Conservation (phyloP, 2,113 vertebrate genomes). For the Centropus bengalensis region DNA sequence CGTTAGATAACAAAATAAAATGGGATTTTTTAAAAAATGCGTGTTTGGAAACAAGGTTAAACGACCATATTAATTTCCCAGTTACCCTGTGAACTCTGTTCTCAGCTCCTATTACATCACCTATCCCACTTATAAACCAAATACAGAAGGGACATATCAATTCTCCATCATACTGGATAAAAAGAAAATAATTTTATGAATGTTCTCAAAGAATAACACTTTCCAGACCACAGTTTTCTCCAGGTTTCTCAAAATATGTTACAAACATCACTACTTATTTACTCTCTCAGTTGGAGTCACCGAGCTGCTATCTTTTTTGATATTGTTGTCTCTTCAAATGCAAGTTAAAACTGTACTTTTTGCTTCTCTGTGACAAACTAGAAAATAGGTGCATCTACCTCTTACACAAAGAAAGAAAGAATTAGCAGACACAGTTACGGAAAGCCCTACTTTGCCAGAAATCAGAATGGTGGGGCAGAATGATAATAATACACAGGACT, state of each 20-base stretch:
- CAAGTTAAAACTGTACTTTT: neutral
- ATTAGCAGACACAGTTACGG: neutral
- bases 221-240: neutral
- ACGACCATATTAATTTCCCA: neutral
- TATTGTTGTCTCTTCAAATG: neutral
- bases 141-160: neutral
- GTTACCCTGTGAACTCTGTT: neutral
- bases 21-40: neutral
- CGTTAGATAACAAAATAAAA: neutral
- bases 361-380: neutral
- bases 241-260: neutral
- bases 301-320: neutral
- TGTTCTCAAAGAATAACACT: neutral
- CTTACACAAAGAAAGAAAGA: neutral
- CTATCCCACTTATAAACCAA: neutral
- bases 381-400: neutral
- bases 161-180: neutral
- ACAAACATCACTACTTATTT: constrained; percentile 18
- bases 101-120: neutral
- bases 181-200: neutral
- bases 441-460: neutral
- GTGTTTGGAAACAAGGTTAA: neutral
- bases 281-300: neutral
- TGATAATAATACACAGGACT: neutral
- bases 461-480: neutral